Conservation (phyloP, 2,797 vertebrate genomes). For the Anguilla marmorata region DNA sequence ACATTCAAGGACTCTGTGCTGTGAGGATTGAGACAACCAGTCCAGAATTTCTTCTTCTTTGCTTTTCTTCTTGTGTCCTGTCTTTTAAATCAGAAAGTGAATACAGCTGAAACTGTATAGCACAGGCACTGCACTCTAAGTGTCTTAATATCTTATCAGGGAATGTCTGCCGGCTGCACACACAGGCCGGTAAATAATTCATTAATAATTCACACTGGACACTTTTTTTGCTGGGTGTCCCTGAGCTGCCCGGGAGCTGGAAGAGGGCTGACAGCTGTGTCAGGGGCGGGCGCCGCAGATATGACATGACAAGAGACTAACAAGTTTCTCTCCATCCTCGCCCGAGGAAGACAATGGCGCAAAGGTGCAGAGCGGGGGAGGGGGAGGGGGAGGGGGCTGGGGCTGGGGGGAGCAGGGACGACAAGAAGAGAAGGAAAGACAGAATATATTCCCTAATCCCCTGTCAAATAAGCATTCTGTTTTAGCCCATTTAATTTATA, state of each 20-base stretch:
- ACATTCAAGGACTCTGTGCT: constrained; percentile 2
- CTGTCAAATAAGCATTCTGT: constrained; percentile 65
- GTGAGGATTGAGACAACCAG: neutral
- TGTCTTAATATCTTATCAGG: constrained; percentile 20
- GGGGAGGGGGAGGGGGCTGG: constrained; percentile 56
- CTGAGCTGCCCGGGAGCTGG: constrained; percentile 69
- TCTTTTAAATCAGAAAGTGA: neutral
- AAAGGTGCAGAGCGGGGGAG: constrained; percentile 43
- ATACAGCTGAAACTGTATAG: neutral
- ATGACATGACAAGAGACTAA: constrained; percentile 80
- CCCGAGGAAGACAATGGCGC: constrained; percentile 70
- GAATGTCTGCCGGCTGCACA: constrained; percentile 40
- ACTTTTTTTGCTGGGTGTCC: constrained; percentile 77
- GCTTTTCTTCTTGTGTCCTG: neutral
- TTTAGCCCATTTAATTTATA: constrained; percentile 66
- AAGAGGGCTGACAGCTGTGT: constrained; percentile 73
- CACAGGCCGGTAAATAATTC: constrained; percentile 36
- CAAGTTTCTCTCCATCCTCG: constrained; percentile 77
- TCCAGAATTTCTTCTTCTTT: neutral
- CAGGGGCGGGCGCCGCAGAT: constrained; percentile 75
- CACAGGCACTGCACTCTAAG: constrained; percentile 27
- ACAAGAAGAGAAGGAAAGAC: constrained; percentile 59
- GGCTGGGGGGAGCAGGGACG: constrained; percentile 66
- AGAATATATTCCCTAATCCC: constrained; percentile 64
- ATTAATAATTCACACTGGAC: constrained; percentile 79